Conservation (phyloP, 2,888 invertebrate genomes). For the Leucophenga montana region DNA sequence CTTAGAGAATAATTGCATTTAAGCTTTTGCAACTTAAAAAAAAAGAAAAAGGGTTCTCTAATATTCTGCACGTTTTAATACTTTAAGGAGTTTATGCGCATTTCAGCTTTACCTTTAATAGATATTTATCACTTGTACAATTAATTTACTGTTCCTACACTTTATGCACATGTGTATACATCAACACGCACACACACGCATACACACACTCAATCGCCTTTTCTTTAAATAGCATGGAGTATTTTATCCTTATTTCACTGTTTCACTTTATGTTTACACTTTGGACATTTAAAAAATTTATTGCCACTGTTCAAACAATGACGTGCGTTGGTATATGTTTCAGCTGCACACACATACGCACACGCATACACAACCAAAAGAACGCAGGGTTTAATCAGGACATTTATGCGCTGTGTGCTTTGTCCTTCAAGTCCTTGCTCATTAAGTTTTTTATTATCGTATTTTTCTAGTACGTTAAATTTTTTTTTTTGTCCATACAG, state of each 20-base stretch:
- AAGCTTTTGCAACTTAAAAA: too few species aligned
- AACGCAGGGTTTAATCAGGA: too few species aligned
- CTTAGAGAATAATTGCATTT: too few species aligned
- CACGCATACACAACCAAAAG: background rate
- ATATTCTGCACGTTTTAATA: too few species aligned
- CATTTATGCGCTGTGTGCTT: background rate
- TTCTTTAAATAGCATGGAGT: background rate
- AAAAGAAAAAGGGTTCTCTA: too few species aligned
- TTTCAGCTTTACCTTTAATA: slow-evolving; percentile 53
- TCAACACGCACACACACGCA: slow-evolving; percentile 30
- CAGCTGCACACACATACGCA: background rate
- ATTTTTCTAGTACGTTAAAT: background rate
- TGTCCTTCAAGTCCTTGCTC: background rate
- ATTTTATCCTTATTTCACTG: background rate
- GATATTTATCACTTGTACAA: slow-evolving; percentile 62
- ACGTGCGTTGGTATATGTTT: background rate
- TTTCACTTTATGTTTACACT: slow-evolving; percentile 46
- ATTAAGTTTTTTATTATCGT: background rate
- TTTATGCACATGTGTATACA: slow-evolving; percentile 27
- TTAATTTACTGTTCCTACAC: slow-evolving; percentile 56
- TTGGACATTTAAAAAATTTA: slow-evolving; percentile 60
- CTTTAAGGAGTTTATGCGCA: background rate
- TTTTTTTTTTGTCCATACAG: too few species aligned
- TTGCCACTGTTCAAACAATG: background rate
- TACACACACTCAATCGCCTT: slow-evolving; percentile 8